Evolutionary conservation across 2,113 vertebrate genomes (phyloP).

Genomic region (Xiphorhynchus elegans): DNA sequence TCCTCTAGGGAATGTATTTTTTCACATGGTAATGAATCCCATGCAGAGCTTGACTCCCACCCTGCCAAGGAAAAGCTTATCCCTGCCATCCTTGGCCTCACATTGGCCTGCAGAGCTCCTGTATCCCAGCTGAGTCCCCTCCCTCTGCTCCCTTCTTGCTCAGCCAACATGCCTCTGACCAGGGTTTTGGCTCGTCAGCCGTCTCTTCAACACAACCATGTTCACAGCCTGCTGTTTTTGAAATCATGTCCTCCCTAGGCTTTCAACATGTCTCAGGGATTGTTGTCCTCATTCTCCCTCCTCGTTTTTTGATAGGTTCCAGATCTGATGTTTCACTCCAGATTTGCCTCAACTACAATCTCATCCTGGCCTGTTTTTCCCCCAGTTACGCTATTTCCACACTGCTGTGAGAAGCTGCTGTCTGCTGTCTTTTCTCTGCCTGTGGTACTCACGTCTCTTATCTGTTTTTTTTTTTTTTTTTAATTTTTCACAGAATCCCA

Average conservation of each 20-base stretch:
- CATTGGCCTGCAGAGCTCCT: background rate
- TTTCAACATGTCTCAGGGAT: conserved; percentile 37
- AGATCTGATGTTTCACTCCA: background rate
- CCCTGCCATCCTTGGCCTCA: background rate
- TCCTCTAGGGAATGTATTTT: background rate
- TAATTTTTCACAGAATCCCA: background rate
- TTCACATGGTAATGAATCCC: background rate
- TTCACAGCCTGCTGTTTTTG: conserved; percentile 33
- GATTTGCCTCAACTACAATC: background rate
- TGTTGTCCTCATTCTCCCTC: background rate
- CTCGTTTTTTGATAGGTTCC: conserved; percentile 1
- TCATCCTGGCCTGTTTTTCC: background rate
- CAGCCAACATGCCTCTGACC: background rate
- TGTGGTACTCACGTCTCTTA: background rate
- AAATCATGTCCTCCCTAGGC: background rate
- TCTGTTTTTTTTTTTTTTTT: background rate
- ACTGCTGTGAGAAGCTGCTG: background rate
- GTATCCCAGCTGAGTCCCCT: background rate
- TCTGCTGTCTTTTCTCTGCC: background rate
- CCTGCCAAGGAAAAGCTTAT: background rate
- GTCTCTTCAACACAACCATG: background rate
- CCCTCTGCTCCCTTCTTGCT: background rate
- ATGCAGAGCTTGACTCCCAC: background rate
- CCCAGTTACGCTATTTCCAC: background rate
- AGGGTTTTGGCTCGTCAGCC: background rate